Evolutionary conservation across 2,888 invertebrate species (phyloP).

Genomic region (Torymus texanus): DNA sequence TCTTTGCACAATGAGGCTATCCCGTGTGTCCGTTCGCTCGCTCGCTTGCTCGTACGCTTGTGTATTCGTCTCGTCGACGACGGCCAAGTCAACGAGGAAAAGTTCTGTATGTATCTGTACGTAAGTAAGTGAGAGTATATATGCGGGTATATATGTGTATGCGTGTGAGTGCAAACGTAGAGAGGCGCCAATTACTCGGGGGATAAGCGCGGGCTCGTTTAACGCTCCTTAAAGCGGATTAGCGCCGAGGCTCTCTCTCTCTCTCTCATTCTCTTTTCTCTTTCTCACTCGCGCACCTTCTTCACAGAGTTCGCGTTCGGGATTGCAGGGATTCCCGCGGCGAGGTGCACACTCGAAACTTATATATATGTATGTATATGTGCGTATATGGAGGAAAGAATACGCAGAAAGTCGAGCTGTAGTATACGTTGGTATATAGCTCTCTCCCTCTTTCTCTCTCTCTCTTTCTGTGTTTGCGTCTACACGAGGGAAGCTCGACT

Average conservation of each 20-base stretch:
- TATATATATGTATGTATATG: too few relatives aligned
- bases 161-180: not conserved
- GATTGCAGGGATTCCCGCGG: too few relatives aligned
- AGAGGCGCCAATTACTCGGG: constrained; percentile 36
- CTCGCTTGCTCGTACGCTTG: constrained; percentile 2
- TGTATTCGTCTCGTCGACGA: constrained; percentile 28
- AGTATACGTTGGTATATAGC: too few relatives aligned
- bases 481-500: too few relatives aligned
- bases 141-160: not conserved
- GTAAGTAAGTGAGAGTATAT: not conserved
- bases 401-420: too few relatives aligned
- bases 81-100: constrained; percentile 26
- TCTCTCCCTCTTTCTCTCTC: too few relatives aligned
- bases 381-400: too few relatives aligned
- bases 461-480: not conserved
- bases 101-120: not conserved
- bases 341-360: too few relatives aligned
- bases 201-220: constrained; percentile 48
- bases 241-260: constrained; percentile 14
- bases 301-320: too few relatives aligned
- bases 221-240: constrained; percentile 48
- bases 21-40: not conserved
- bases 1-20: too few relatives aligned
- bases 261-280: constrained; percentile 4
- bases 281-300: not conserved